Evolutionary conservation across 2,113 vertebrate genomes (phyloP), one percentile per base, ranked within the genome.

Genomic region (Chloropsis cyanopogon): DNA sequence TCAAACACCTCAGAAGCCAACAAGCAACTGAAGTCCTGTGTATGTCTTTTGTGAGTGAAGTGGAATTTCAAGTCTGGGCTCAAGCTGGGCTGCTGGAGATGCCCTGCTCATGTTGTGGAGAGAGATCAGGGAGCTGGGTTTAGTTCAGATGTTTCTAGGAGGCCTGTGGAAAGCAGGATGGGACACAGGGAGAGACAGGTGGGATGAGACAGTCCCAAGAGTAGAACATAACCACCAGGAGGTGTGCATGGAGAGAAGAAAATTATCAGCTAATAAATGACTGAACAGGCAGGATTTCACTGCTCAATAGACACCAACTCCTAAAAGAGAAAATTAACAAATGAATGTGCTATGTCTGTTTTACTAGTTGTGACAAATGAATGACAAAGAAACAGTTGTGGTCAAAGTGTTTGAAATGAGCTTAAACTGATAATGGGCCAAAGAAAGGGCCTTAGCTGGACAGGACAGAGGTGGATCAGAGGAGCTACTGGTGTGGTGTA

Each of bases 101-200:
- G 4, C 14, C 14, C 18, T 59, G 17, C 9, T n/a, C 5, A 4
- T 13, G 44, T 7, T 65, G 8, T 5, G 9, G n/a, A 52, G 39
- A 0, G 0, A 59, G 53, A 18, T 39, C 24, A 14, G 53, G 41
- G 26, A 35, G 19, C 21, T 86, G 64, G 2, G 29, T 42, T 4
- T 9, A 25, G 37, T 24, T 59, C 61, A 57, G n/a, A 9, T 28
- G 25, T 14, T 49, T 35, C 18, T 7, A 17, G 11, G 3, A 46
- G 10, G 9, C 12, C 41, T 49, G 29, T 0, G 4, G 57, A 31
- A 57, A 24, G 16, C 31, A 57, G 60, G n/a, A 12, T 0, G 0
- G 28, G 46, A 35, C 26, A 46, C 5, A 6, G 20, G 8, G 39
- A 39, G 5, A 14, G 28, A 39, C 24, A 50, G 42, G 23, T 2